Percentiles rank a stretch among this genome's conserved stretches.
Conservation (phyloP, 2,797 vertebrate species). For the Ctenopoma kingsleyae region DNA sequence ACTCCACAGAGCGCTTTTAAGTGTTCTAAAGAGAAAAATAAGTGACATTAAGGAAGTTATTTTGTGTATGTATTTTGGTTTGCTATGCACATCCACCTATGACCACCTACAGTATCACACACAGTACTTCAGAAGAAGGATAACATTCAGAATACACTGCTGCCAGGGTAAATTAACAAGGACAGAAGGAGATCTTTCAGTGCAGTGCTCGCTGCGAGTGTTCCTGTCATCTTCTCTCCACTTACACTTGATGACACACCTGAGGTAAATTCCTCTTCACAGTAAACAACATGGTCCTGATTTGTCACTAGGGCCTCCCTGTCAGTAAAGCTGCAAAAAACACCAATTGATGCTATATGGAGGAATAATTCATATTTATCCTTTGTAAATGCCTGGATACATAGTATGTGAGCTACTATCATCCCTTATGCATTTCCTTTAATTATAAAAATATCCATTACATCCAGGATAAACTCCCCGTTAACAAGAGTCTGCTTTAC, state of each 20-base stretch:
- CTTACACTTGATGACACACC: conserved; percentile 42
- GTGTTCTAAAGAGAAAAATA: not conserved
- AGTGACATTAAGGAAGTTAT: not conserved
- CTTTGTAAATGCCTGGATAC: not conserved
- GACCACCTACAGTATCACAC: too few species aligned
- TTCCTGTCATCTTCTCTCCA: conserved; percentile 39
- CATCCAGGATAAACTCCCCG: too few species aligned
- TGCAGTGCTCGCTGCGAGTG: not conserved
- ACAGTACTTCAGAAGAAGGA: too few species aligned
- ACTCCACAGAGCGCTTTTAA: not conserved
- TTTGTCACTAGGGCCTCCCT: conserved; percentile 41
- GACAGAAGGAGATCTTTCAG: conserved; percentile 25
- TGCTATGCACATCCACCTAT: not conserved
- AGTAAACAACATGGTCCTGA: conserved; percentile 49
- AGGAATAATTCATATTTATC: conserved; percentile 3
- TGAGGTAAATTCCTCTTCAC: conserved; percentile 44
- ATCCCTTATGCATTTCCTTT: too few species aligned
- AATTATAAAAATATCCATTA: too few species aligned
- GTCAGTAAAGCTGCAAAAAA: conserved; percentile 6
- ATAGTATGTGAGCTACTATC: not conserved
- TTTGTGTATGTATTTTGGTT: not conserved
- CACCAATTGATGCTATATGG: not conserved
- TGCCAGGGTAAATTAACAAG: conserved; percentile 32
- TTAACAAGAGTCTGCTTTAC: too few species aligned
- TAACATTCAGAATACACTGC: conserved; percentile 11